phyloP scores from a whole-genome alignment of 2,888 invertebrate genomes.

The Euproctis similis region DNA sequence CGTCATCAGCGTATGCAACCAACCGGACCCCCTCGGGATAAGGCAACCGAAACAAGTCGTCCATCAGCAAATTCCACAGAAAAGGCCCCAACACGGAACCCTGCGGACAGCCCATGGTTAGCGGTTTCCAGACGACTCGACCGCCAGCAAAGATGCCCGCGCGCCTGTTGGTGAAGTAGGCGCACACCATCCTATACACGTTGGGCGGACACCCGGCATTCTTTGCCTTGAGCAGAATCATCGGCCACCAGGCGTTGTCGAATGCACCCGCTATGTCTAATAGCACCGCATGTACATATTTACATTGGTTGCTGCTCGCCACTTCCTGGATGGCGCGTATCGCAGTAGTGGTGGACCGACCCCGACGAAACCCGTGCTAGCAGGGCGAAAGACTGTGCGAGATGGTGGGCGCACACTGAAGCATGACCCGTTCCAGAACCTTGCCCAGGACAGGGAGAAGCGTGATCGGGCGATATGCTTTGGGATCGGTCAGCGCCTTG shows the following conservation, averaged over 20 bases:
- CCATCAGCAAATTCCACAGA: slow-evolving; percentile 21
- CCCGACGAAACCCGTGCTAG: slow-evolving; percentile 32
- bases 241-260: too few relatives aligned
- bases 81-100: too few relatives aligned
- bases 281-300: slow-evolving; percentile 22
- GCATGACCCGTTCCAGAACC: slow-evolving; percentile 22
- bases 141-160: too few relatives aligned
- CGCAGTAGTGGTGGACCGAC: too few relatives aligned
- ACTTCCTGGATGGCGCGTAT: slow-evolving; percentile 4
- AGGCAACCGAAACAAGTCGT: slow-evolving; percentile 21
- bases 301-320: background rate
- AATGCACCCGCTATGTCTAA: slow-evolving; percentile 30
- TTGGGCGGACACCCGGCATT: too few relatives aligned
- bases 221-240: slow-evolving; percentile 26
- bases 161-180: too few relatives aligned
- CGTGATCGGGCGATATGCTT: slow-evolving; percentile 27
- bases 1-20: slow-evolving; percentile 23
- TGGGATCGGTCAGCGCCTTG: slow-evolving; percentile 15
- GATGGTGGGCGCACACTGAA: slow-evolving; percentile 11
- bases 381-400: slow-evolving; percentile 4
- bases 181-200: slow-evolving; percentile 21
- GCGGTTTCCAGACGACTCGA: slow-evolving; percentile 7
- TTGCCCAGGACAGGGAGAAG: slow-evolving; percentile 28
- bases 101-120: slow-evolving; percentile 24
- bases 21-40: slow-evolving; percentile 7